These are phyloP conservation scores for Sternotherus odoratus DNA, from an alignment of 2,797 vertebrate species.

Conservation along the genomic window DNA sequence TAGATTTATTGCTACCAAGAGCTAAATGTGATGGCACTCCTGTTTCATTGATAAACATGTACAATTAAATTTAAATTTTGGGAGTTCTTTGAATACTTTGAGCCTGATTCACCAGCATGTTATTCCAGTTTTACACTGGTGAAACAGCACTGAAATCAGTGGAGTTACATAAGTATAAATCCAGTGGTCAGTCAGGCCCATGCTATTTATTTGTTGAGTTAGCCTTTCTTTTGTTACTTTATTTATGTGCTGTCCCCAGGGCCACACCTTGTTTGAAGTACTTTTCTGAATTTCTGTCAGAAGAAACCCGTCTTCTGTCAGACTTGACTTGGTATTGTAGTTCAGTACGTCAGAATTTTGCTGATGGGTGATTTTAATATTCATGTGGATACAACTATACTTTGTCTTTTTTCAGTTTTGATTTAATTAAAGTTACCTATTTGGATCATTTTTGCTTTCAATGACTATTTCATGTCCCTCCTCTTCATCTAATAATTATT, in stretches of 20 bases:
- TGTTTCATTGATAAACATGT: background rate
- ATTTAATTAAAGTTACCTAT: slow-evolving; percentile 51
- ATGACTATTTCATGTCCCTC: slow-evolving; percentile 30
- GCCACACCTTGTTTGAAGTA: background rate
- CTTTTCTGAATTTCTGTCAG: slow-evolving; percentile 29
- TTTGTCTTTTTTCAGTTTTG: slow-evolving; percentile 39
- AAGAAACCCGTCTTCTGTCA: too few relatives aligned
- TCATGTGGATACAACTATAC: slow-evolving; percentile 7
- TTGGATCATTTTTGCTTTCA: slow-evolving; percentile 46
- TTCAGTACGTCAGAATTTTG: slow-evolving; percentile 31
- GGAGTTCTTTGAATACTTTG: background rate
- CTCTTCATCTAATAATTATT: slow-evolving; percentile 55
- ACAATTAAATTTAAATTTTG: background rate
- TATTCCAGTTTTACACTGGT: background rate
- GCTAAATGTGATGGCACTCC: background rate
- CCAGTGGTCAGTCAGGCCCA: background rate
- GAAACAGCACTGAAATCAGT: background rate
- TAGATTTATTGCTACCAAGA: background rate
- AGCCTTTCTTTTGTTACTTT: slow-evolving; percentile 14
- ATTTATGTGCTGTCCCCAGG: slow-evolving; percentile 24
- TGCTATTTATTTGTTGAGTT: slow-evolving; percentile 22
- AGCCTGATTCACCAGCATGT: background rate
- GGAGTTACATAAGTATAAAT: background rate
- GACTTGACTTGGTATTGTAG: slow-evolving; percentile 1
- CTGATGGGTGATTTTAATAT: slow-evolving; percentile 37